phyloP scores from a whole-genome alignment of 2,888 invertebrate genomes.

The Macaria liturata region DNA sequence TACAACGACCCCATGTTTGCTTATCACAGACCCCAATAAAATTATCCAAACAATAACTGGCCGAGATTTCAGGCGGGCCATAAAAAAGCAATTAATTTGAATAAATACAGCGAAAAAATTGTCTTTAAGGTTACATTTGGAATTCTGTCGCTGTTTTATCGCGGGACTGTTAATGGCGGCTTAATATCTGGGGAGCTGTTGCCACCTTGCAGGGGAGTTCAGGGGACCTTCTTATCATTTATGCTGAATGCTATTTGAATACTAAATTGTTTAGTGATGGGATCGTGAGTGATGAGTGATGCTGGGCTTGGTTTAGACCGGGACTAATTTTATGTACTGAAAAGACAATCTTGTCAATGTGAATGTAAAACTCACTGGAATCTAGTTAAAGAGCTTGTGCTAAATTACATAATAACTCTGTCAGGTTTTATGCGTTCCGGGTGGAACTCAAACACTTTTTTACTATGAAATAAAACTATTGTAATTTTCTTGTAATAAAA shows the following conservation, averaged over 20 bases:
- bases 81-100: slow-evolving; percentile 77
- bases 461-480: no score
- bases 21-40: slow-evolving; percentile 23
- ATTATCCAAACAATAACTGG: slow-evolving; percentile 41
- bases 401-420: no score
- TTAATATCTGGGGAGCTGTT: slow-evolving; percentile 62
- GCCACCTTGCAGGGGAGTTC: slow-evolving; percentile 45
- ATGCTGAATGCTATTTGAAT: slow-evolving; percentile 60
- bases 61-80: slow-evolving; percentile 46
- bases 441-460: no score
- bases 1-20: no score
- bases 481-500: no score
- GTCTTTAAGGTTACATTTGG: slow-evolving; percentile 60
- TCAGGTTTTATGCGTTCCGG: no score
- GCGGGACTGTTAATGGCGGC: slow-evolving; percentile 59
- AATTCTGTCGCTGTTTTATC: slow-evolving; percentile 69
- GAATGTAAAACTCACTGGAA: no score
- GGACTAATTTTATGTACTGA: no score
- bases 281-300: neutral
- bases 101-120: slow-evolving; percentile 63
- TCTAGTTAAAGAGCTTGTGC: no score
- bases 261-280: slow-evolving; percentile 42
- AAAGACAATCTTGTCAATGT: no score
- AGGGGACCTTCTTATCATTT: slow-evolving; percentile 53
- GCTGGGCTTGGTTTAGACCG: neutral